phyloP scores from a whole-genome alignment of 2,888 invertebrate species.

The Ctenicera cuprea region DNA sequence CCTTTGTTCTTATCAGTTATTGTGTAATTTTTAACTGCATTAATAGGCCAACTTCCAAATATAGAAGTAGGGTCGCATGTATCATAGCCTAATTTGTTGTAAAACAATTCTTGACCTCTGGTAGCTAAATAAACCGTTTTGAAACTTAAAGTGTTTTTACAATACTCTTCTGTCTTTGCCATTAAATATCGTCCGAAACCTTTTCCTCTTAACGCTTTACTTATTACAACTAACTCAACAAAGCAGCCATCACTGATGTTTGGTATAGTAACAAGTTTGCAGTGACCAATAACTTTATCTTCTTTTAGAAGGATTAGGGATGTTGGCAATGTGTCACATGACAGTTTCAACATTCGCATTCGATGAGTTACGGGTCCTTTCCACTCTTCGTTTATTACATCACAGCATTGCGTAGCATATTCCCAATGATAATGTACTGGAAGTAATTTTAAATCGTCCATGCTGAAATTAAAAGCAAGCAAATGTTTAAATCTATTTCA shows the following conservation, averaged over 20 bases:
- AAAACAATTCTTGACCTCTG: constrained; percentile 84
- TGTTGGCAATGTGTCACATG: constrained; percentile 83
- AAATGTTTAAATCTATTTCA: too few species aligned
- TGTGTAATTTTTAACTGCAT: background rate
- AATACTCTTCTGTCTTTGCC: constrained; percentile 84
- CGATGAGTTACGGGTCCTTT: constrained; percentile 87
- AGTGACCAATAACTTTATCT: constrained; percentile 82
- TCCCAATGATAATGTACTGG: constrained; percentile 84
- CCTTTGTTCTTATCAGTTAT: constrained; percentile 34
- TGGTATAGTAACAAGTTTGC: constrained; percentile 85
- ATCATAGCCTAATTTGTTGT: constrained; percentile 83
- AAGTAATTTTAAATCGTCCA: constrained; percentile 72
- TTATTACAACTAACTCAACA: constrained; percentile 89
- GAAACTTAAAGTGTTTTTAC: constrained; percentile 75
- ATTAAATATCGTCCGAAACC: constrained; percentile 86
- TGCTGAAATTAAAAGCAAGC: too few species aligned
- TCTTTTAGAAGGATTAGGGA: constrained; percentile 80
- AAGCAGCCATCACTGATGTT: constrained; percentile 83
- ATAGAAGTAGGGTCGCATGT: constrained; percentile 82
- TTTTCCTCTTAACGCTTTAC: constrained; percentile 81
- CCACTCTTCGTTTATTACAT: constrained; percentile 91
- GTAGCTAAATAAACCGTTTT: constrained; percentile 77
- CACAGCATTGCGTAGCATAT: constrained; percentile 82
- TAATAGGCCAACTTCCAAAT: constrained; percentile 74
- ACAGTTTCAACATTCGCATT: constrained; percentile 83